Percentiles rank a stretch among this genome's conserved stretches.
Conservation (phyloP, 1,140 invertebrate genomes). For the Maconellicoccus hirsutus region DNA sequence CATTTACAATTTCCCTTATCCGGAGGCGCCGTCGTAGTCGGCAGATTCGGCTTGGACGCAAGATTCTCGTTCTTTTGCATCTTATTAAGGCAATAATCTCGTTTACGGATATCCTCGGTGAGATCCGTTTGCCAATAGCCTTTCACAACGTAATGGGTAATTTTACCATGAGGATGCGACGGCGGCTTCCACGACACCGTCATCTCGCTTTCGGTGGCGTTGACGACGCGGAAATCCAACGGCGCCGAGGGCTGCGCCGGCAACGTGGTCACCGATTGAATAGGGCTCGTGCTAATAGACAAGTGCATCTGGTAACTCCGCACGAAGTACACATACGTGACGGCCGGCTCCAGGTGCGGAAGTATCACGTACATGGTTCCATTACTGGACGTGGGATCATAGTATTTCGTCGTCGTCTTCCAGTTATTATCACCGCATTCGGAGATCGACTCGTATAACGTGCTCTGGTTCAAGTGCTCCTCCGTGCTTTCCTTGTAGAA, state of each 20-base stretch:
- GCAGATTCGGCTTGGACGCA: background rate
- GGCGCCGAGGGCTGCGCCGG: conserved; percentile 58
- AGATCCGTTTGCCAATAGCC: conserved; percentile 38
- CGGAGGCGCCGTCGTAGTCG: background rate
- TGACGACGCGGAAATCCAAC: conserved; percentile 41
- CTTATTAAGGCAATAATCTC: conserved; percentile 29
- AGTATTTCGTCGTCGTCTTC: background rate
- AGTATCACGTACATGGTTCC: conserved; percentile 33
- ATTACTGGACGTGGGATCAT: background rate
- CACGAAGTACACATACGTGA: conserved; percentile 77
- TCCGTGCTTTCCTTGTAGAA: conserved; percentile 31
- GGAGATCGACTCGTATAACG: background rate
- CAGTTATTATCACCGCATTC: background rate
- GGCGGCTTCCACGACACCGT: conserved; percentile 66
- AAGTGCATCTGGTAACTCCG: conserved; percentile 56
- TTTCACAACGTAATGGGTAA: conserved; percentile 66
- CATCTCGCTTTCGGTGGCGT: conserved; percentile 47
- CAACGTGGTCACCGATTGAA: conserved; percentile 66
- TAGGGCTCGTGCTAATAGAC: conserved; percentile 56
- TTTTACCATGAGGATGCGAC: conserved; percentile 59
- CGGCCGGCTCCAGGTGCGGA: conserved; percentile 58
- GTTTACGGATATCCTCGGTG: conserved; percentile 23
- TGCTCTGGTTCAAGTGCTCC: background rate
- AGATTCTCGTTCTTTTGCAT: background rate
- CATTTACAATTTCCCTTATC: background rate